Conservation (phyloP, 2,888 invertebrate genomes). For the Cremastobaeus sp. region DNA sequence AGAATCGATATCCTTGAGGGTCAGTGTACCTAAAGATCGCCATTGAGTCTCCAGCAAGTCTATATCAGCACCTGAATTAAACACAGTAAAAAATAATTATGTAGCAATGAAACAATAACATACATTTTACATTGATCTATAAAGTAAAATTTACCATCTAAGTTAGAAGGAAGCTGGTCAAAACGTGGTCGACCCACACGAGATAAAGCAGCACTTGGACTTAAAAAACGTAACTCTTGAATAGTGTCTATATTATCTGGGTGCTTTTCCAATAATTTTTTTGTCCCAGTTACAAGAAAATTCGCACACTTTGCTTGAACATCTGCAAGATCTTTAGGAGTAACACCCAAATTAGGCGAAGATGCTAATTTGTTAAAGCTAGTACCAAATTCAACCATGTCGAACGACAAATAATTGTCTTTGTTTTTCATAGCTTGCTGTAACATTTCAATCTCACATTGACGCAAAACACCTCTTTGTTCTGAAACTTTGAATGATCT, state of each 20-base stretch:
- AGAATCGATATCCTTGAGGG: neutral
- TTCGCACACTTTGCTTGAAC: slow-evolving; percentile 14
- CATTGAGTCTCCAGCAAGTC: slow-evolving; percentile 8
- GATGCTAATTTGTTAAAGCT: slow-evolving; percentile 1
- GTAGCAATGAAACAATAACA: neutral
- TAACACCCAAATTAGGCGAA: slow-evolving; percentile 2
- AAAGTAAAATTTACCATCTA: slow-evolving; percentile 1
- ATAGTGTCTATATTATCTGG: slow-evolving; percentile 9
- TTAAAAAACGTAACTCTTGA: slow-evolving; percentile 11
- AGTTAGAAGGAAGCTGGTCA: slow-evolving; percentile 15
- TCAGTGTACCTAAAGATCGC: slow-evolving; percentile 26
- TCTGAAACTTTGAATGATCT: slow-evolving; percentile 14
- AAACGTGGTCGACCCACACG: slow-evolving; percentile 4
- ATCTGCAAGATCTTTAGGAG: neutral
- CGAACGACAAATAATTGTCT: slow-evolving; percentile 2
- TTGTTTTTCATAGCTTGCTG: slow-evolving; percentile 22
- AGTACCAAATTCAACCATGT: neutral
- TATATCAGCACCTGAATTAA: neutral
- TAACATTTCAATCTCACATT: slow-evolving; percentile 41
- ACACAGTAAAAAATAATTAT: neutral
- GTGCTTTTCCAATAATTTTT: slow-evolving; percentile 7
- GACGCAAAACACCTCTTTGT: slow-evolving; percentile 25
- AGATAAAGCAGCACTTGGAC: slow-evolving; percentile 6
- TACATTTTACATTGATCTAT: too few species aligned
- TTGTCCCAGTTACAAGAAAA: slow-evolving; percentile 6